Base-by-base conservation (phyloP, 2,888 invertebrate species). In the Dryocosmus kuriphilus region DNA sequence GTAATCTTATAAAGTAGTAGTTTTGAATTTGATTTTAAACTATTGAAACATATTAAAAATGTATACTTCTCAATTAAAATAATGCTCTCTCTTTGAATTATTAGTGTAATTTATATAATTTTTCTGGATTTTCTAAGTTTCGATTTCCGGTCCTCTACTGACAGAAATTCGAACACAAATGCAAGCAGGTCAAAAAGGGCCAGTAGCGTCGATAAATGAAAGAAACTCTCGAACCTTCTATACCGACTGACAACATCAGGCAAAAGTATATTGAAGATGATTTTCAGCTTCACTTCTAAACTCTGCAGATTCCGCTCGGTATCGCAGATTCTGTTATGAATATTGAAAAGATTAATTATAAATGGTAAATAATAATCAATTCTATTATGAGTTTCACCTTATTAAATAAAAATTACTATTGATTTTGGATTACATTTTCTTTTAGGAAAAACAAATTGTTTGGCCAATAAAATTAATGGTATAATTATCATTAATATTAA, bases 191-290 rank as follows among this genome's bases (percentile, higher is more conserved):
- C 35, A 9, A 71, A 71, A 71, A 51, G 51, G 71, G 51, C 71
- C 32, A 51, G 51, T 51, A 51, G 51, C 30, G 71, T 71, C 51
- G 71, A 71, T 71, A 71, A 46, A 32, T 27, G 71, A 51, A 71
- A 71, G 71, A 71, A 51, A 30, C 71, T 71, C 46, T 71, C 46
- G 32, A 71, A 51, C 51, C 71, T 71, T 71, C 71, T 51, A 51
- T 71, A 71, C 71, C 71, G 71, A 71, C 71, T 71, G 51, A 51
- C 71, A 51, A 27, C 46, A 71, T 46, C 27, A 46, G 24, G 57
- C 3, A 57, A 57, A 57, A 24, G 24, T 22, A 35, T 35, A 11
- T 35, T 30, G 9, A 71, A 51, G 30, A 71, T n/a, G 19, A 71
- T 30, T 27, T 27, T 27, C 30, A 16, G 71, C 51, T 51, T 51